Base-by-base conservation (phyloP, 2,888 invertebrate genomes). In the Erynnis tages region DNA sequence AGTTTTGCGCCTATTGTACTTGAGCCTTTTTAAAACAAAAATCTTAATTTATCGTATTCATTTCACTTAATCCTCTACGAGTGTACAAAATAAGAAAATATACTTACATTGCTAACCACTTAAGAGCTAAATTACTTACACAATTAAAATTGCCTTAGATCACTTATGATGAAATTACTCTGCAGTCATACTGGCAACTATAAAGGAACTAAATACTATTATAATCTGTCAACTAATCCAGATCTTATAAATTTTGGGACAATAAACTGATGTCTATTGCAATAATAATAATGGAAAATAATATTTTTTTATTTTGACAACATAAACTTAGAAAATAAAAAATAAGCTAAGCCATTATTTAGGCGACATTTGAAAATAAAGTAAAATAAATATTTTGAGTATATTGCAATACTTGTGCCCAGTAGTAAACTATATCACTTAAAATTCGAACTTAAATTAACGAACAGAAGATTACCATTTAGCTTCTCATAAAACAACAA, bases 181-280 rank as follows among this genome's bases (percentile, higher is more conserved):
- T 19, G 21, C 62, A 63, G 62, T 64, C 55, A 58, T 30, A 63
- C 64, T 62, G 61, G n/a, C 53, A 59, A 62, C 59, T 59, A 53
- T 48, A 25, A 43, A 58, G 58, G 56, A 60, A 58, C 56, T 57
- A 29, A 53, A 43, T n/a, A n/a, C n/a, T n/a, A n/a, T n/a, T n/a
- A n/a, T 23, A 16, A 34, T 41, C 2, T 40, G 2, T 27, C 11
- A 30, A n/a, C 16, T 41, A 27, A 41, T 16, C 40, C 40, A 40
- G 41, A 41, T 27, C 41, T 19, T 40, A n/a, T 16, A 11, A 19
- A 21, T 38, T 21, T 21, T 30, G 29, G 10, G 11, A 30, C 29
- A 11, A 11, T 30, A 30, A 3, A 30, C 8, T 7, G 21, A 25
- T n/a, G n/a, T n/a, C n/a, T n/a, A n/a, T 7, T 25, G 25, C 25